Evolutionary conservation across 23 tunicate species (phyloP), one percentile per base, ranked within the genome.

Genomic region (Aplidium turbinatum): DNA sequence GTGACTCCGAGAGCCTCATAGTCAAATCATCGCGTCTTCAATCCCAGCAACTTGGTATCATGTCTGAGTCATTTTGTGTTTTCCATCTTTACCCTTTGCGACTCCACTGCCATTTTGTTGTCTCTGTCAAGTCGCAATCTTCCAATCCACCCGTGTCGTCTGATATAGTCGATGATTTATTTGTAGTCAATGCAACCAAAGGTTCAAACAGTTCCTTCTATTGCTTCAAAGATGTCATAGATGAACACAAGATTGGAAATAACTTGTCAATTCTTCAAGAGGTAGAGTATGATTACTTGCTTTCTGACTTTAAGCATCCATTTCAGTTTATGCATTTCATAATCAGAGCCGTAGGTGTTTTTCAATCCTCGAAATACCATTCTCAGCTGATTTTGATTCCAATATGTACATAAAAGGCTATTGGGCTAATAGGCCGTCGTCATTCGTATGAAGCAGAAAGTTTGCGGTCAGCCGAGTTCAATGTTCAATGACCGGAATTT

Each of bases 31-130:
- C 84, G 22, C 52, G 73, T 4, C 29, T 33, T n/a, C 28, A 56
- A 13, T 19, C 33, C 34, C 26, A 34, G 3, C 27, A 7, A 23
- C 6, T 19, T 25, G 19, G 6, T 19, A 50, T 35, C 19, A 52
- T 67, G 33, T 50, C 75, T 16, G 36, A 26, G 61, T 85, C 93
- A 0, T 72, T 73, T 72, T 72, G 71, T 38, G 6, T 86, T 42
- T 1, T 86, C 26, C 29, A 27, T 33, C 46, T 86, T 19, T 86
- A 68, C 36, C 93, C 93, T 20, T 55, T 86, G 0, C 69, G 65
- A 40, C 13, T 86, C 22, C 34, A 36, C n/a, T 68, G 79, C 60
- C 93, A 86, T 72, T 86, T 86, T 76, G 61, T 86, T 21, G 73
- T 83, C 29, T 21, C 71, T 23, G 54, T 35, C 16, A 33, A 35